These are phyloP conservation scores for Yponomeuta evonymella DNA, from an alignment of 2,888 invertebrate genomes.

Conservation along the genomic window DNA sequence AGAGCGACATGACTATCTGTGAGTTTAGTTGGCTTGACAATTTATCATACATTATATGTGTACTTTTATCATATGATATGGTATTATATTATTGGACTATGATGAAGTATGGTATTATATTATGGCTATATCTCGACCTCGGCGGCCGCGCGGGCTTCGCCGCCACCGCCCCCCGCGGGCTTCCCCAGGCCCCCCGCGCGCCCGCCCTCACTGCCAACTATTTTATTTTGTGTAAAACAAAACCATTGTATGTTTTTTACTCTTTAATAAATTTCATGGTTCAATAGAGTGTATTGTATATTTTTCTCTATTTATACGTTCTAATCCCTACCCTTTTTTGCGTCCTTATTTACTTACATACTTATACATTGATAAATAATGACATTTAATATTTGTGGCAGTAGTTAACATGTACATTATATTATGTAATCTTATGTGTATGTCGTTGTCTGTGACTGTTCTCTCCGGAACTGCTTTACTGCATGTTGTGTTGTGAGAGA, in stretches of 20 bases:
- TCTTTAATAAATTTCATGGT: constrained; percentile 76
- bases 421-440: constrained; percentile 51
- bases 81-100: constrained; percentile 72
- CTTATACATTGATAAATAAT: constrained; percentile 48
- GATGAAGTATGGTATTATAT: constrained; percentile 23
- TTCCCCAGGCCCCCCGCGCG: constrained; percentile 41
- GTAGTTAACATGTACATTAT: constrained; percentile 62
- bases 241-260: constrained; percentile 72
- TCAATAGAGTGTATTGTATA: constrained; percentile 75
- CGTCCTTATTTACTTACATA: constrained; percentile 66
- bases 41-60: constrained; percentile 55
- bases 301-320: constrained; percentile 67
- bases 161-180: constrained; percentile 24
- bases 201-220: constrained; percentile 61
- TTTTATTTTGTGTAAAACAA: constrained; percentile 74
- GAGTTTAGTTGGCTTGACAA: constrained; percentile 72
- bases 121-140: constrained; percentile 7
- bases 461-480: constrained; percentile 59
- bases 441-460: constrained; percentile 47
- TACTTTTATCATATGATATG: constrained; percentile 69
- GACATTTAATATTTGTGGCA: constrained; percentile 61
- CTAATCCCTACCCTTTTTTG: constrained; percentile 45
- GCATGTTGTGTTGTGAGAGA: constrained; percentile 65
- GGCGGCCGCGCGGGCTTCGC: constrained; percentile 26
- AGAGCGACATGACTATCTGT: constrained; percentile 72